Evolutionary conservation across 1,140 invertebrate genomes (phyloP), one percentile per base, ranked within the genome.

Genomic region (Conopomorpha cramerella): DNA sequence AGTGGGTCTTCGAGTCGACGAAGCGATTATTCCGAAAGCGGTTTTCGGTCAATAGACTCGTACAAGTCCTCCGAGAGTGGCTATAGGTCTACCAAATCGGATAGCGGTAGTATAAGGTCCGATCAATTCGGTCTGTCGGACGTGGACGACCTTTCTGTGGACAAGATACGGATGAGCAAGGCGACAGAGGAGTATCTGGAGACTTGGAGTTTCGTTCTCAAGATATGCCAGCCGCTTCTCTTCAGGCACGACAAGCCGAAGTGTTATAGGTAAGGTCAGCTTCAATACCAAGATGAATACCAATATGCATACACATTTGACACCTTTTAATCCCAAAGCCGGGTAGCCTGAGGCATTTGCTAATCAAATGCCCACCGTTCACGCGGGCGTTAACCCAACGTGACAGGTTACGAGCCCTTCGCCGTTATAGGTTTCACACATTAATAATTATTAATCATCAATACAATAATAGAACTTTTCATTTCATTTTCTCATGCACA

Each of bases 201-300:
- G 19, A 63, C 59, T 13, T 76, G 71, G 67, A 72, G 54, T 41
- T 72, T 72, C 42, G 59, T 76, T 1, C 29, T 76, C 10, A 72
- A 72, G 36, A 70, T 76, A 6, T 76, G 71, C 41, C 71, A 76
- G 38, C 71, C 71, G 1, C 43, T 76, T 19, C 32, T 76, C 15
- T 76, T 76, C 36, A 54, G 67, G 37, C 71, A 76, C 39, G 71
- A 76, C 16, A 71, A 55, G 33, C 62, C 63, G 27, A 68, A 64
- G 42, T 76, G 71, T 40, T 76, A 65, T 32, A 76, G 51, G 67
- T 74, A 36, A 63, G 60, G 51, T 15, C n/a, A n/a, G n/a, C n/a
- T n/a, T n/a, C n/a, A n/a, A n/a, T n/a, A n/a, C n/a, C n/a, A n/a
- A n/a, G n/a, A n/a, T n/a, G n/a, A n/a, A n/a, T n/a, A n/a, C n/a